These are phyloP conservation scores for Narcine bancroftii DNA, from an alignment of 2,113 vertebrate genomes.

Conservation along the genomic window DNA sequence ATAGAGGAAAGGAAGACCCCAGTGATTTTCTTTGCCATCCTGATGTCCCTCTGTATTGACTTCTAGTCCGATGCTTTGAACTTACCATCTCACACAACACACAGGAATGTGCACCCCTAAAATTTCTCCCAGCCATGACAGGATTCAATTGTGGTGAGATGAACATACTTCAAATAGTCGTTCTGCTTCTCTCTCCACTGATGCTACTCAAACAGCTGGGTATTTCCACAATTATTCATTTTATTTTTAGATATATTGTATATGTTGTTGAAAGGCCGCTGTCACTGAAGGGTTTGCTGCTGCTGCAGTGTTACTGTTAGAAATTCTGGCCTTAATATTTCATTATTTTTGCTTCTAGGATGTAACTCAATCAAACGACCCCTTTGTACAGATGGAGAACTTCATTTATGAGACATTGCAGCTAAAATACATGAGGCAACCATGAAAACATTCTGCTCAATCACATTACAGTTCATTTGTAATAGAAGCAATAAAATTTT, in stretches of 20 bases:
- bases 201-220: too few species aligned
- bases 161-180: too few species aligned
- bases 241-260: too few species aligned
- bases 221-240: too few species aligned
- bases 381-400: constrained; percentile 13
- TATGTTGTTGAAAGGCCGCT: not conserved
- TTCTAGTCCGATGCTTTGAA: too few species aligned
- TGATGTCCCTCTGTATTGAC: too few species aligned
- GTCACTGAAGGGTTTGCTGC: not conserved
- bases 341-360: constrained; percentile 3
- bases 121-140: not conserved
- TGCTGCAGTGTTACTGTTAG: not conserved
- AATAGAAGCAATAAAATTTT: not conserved
- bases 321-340: not conserved
- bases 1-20: not conserved
- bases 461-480: not conserved
- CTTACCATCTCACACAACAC: too few species aligned
- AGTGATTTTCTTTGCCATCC: too few species aligned
- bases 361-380: not conserved
- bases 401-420: constrained; percentile 16
- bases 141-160: not conserved
- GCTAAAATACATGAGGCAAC: not conserved
- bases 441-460: not conserved
- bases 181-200: too few species aligned
- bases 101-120: too few species aligned